Evolutionary conservation across 2,113 vertebrate species (phyloP).

Genomic region (Macrotus californicus): DNA sequence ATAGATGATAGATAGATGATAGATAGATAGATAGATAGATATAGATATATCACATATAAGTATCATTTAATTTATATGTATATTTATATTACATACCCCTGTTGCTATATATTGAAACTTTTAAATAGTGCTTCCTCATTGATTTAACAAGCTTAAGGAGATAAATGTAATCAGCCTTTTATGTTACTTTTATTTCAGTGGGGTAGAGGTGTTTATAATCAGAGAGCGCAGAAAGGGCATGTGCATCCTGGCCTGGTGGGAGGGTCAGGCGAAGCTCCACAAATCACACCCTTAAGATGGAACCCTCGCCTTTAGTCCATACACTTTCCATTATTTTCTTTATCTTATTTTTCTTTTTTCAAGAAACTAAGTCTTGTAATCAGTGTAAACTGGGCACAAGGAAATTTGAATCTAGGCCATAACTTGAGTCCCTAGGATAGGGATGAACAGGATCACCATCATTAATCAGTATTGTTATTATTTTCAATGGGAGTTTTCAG

Average conservation of each 20-base stretch:
- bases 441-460: no score
- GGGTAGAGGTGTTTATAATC: background rate
- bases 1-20: no score
- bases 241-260: background rate
- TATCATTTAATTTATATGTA: background rate
- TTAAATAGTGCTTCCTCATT: background rate
- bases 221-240: no score
- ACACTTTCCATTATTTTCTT: background rate
- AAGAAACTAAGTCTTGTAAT: background rate
- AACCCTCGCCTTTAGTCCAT: background rate
- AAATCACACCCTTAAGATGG: background rate
- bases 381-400: background rate
- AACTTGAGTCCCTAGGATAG: background rate
- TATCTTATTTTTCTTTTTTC: background rate
- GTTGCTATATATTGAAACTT: background rate
- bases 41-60: background rate
- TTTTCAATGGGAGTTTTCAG: background rate
- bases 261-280: background rate
- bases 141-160: background rate
- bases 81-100: background rate
- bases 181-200: background rate
- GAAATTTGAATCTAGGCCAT: background rate
- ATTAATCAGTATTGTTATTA: background rate
- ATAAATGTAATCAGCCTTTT: background rate
- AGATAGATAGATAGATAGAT: no score